A percentile compares a stretch with the other conserved stretches of the same genome.
Evolutionary conservation across 2,888 invertebrate genomes (phyloP).

Genomic region (Oscheius sp.): DNA sequence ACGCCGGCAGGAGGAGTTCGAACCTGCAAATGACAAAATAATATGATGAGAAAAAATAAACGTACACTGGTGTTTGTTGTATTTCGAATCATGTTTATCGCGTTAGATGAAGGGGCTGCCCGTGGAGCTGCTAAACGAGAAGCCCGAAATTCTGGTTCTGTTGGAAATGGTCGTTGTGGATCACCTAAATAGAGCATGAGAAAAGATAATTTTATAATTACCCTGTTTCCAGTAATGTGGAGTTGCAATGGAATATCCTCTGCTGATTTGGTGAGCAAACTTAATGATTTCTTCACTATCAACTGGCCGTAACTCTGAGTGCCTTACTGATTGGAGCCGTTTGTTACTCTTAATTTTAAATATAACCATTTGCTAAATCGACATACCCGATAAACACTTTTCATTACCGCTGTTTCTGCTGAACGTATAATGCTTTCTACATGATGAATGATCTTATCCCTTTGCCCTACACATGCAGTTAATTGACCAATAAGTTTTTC

Average conservation of each 20-base stretch:
- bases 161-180: slow-evolving; percentile 69
- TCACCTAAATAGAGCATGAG: slow-evolving; percentile 60
- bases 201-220: slow-evolving; percentile 7
- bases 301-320: slow-evolving; percentile 58
- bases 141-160: slow-evolving; percentile 65
- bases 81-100: slow-evolving; percentile 26
- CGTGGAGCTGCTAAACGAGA: slow-evolving; percentile 45
- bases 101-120: slow-evolving; percentile 18
- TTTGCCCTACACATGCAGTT: slow-evolving; percentile 50
- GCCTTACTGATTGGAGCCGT: slow-evolving; percentile 57
- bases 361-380: neutral
- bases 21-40: slow-evolving; percentile 21
- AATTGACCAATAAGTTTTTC: slow-evolving; percentile 58
- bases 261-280: slow-evolving; percentile 66
- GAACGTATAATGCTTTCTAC: slow-evolving; percentile 57
- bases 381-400: slow-evolving; percentile 55
- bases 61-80: neutral
- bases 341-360: slow-evolving; percentile 56
- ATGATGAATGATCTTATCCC: slow-evolving; percentile 55
- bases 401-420: slow-evolving; percentile 56
- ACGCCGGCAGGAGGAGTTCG: slow-evolving; percentile 32
- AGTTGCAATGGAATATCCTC: slow-evolving; percentile 64
- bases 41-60: neutral
- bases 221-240: slow-evolving; percentile 66
- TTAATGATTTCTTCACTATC: slow-evolving; percentile 66